These are phyloP conservation scores for Monarcha castaneiventris DNA, from an alignment of 2,113 vertebrate genomes.

Conservation along the genomic window DNA sequence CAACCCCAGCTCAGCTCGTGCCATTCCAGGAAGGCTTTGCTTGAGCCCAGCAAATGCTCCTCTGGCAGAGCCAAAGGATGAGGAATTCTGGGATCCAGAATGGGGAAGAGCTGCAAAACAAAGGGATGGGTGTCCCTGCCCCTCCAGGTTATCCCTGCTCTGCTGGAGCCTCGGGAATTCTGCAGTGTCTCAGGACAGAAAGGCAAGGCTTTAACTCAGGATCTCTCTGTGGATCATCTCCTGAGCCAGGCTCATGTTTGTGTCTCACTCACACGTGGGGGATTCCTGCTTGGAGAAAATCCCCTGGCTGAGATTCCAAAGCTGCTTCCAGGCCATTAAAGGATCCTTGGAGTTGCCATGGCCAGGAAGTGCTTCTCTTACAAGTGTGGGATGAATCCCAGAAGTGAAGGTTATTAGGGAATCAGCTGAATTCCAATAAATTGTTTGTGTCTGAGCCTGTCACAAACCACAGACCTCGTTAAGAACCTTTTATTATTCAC, in stretches of 20 bases:
- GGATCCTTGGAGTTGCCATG: neutral
- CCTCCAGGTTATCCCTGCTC: neutral
- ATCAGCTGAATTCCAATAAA: neutral
- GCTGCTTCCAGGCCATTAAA: neutral
- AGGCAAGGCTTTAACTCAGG: neutral
- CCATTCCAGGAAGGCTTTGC: neutral
- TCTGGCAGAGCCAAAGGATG: neutral
- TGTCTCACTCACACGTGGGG: neutral
- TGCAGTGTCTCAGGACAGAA: neutral
- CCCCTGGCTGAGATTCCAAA: neutral
- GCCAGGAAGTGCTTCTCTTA: neutral
- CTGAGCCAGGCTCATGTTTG: neutral
- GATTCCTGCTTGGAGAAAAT: neutral
- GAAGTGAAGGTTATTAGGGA: neutral
- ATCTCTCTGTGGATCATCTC: too few species aligned
- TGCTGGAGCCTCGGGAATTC: neutral
- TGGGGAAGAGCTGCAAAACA: too few species aligned
- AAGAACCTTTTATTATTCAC: rapidly evolving
- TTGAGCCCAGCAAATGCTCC: neutral
- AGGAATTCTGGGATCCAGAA: neutral
- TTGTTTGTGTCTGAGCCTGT: neutral
- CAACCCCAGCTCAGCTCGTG: too few species aligned
- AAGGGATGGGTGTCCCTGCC: neutral
- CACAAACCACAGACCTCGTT: neutral
- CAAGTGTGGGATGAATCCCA: neutral